phyloP scores from a whole-genome alignment of 2,797 vertebrate genomes.

The Eulemur coronatus region DNA sequence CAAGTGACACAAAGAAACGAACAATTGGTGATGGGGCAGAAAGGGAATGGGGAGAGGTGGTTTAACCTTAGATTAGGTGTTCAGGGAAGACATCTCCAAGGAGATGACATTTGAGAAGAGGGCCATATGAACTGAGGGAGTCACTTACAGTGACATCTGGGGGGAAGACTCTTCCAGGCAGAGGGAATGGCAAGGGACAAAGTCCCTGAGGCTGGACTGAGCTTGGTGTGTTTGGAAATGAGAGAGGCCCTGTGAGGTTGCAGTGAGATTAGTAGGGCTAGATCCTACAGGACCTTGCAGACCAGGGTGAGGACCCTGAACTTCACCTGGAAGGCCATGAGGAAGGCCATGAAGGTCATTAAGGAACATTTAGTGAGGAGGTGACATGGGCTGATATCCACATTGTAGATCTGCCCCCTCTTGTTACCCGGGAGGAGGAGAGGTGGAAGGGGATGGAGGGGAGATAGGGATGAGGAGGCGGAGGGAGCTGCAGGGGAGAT shows the following conservation, averaged over 20 bases:
- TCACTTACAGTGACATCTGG: background rate
- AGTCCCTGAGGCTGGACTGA: background rate
- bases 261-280: background rate
- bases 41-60: accelerated
- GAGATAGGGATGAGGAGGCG: background rate
- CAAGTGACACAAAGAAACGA: background rate
- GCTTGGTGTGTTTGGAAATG: background rate
- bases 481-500: background rate
- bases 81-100: background rate
- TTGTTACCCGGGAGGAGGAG: background rate
- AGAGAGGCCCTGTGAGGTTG: accelerated
- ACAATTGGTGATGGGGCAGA: background rate
- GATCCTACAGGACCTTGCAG: background rate
- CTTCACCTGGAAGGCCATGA: background rate
- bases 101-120: background rate
- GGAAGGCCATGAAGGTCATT: background rate
- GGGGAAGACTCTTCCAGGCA: background rate
- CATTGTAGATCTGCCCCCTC: background rate
- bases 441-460: background rate
- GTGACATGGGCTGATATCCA: background rate
- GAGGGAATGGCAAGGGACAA: background rate
- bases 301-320: background rate
- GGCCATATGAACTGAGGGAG: accelerated
- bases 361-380: background rate
- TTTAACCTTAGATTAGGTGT: background rate